phyloP scores from a whole-genome alignment of 2,797 vertebrate genomes.

The Delichon dasypus region DNA sequence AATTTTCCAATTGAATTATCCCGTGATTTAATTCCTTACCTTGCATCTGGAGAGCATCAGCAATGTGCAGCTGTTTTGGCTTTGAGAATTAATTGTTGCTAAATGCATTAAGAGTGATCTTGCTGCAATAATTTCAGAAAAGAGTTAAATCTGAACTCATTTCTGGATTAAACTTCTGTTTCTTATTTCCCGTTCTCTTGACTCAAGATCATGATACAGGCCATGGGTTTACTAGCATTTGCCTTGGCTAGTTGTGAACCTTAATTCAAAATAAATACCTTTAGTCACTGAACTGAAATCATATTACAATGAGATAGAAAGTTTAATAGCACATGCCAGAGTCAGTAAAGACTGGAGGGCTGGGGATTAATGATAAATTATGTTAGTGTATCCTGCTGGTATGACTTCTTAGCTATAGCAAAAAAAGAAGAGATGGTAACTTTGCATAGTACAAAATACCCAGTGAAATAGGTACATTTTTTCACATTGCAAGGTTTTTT shows the following conservation, averaged over 20 bases:
- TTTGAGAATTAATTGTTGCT: constrained; percentile 80
- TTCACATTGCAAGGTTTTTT: neutral
- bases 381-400: constrained; percentile 25
- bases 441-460: neutral
- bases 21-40: constrained; percentile 81
- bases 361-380: constrained; percentile 35
- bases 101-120: constrained; percentile 77
- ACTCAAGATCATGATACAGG: constrained; percentile 11
- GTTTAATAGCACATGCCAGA: constrained; percentile 48
- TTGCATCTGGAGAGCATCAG: constrained; percentile 82
- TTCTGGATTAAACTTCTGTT: constrained; percentile 44
- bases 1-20: constrained; percentile 85
- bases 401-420: neutral
- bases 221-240: constrained; percentile 35
- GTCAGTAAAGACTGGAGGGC: constrained; percentile 33
- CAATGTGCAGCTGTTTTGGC: constrained; percentile 80
- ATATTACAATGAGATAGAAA: constrained; percentile 46
- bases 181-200: constrained; percentile 23
- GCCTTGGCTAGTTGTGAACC: constrained; percentile 34
- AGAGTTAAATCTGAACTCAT: constrained; percentile 48
- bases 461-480: neutral
- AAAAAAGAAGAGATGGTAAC: neutral
- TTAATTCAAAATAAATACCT: constrained; percentile 37
- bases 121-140: constrained; percentile 62
- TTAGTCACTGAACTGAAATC: constrained; percentile 56